These are phyloP conservation scores for Hylaeus anthracinus DNA, from an alignment of 1,140 invertebrate species.

Conservation along the genomic window DNA sequence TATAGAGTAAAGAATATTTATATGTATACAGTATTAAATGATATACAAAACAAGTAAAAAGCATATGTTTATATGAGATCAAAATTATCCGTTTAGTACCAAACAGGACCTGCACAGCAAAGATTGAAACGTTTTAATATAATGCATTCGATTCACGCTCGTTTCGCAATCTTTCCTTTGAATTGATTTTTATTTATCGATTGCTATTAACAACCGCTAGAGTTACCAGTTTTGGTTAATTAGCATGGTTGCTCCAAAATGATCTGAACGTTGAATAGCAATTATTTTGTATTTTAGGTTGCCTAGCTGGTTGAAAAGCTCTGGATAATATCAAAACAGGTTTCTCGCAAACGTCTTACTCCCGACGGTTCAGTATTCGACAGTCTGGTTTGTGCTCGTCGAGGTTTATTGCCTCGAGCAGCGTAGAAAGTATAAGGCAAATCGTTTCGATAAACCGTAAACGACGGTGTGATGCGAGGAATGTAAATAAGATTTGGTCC, in stretches of 20 bases:
- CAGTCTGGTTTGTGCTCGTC: constrained; percentile 34
- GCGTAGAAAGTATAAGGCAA: constrained; percentile 54
- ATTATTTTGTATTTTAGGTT: constrained; percentile 9
- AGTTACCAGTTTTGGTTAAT: no score
- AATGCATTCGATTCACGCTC: no score
- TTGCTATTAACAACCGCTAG: no score
- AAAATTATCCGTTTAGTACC: no score
- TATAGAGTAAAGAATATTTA: no score
- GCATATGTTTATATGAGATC: no score
- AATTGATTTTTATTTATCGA: no score
- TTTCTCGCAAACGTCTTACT: constrained; percentile 51
- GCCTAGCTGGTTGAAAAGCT: constrained; percentile 25
- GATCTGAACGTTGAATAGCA: not conserved
- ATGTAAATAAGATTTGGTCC: constrained; percentile 24
- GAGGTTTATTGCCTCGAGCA: constrained; percentile 36
- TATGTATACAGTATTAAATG: no score
- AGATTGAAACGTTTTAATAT: no score
- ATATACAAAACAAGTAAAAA: no score
- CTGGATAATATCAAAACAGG: constrained; percentile 49
- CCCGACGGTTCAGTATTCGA: constrained; percentile 39
- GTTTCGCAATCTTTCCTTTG: no score
- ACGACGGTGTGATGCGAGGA: not conserved
- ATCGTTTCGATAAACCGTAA: constrained; percentile 48
- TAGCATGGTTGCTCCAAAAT: not conserved
- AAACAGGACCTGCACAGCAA: no score